Base-by-base conservation (phyloP, 64 coral and sea anemone species). In the Montipora sp. region DNA sequence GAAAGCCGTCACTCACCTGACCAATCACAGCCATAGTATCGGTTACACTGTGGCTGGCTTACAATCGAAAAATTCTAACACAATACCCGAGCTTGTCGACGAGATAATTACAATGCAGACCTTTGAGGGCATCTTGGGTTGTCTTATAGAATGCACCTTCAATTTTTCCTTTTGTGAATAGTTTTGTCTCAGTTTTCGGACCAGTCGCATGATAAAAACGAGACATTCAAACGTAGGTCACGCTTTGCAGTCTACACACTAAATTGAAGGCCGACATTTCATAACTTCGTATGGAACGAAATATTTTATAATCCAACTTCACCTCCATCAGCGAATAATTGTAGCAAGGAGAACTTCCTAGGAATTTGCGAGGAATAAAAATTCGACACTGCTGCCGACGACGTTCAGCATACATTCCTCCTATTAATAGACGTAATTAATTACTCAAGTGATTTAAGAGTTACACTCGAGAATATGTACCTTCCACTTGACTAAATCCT, bases 291-390 rank as follows among this genome's bases (percentile, higher is more conserved):
- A 60, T 70, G 1, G 45, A 48, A 0, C 24, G 16, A 50, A 70
- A 48, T 48, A 70, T 84, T 84, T 61, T 71, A 24, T 84, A 84
- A 84, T 70, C 81, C 67, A 48, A 84, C 81, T 84, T 84, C 61
- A 44, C 18, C 65, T 70, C 81, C 70, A 70, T 84, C 81, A 84
- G 47, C 81, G 81, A 70, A 84, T 84, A 84, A 84, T 84, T 84
- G 81, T 19, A 70, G 45, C 63, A 48, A 72, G 81, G 60, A 70
- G 63, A 45, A 71, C 61, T 84, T 10, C 21, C 4, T 48, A 84
- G 27, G 61, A 84, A 84, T 84, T 84, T 49, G 7, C 46, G 12
- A 16, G 16, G 81, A 84, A 70, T 84, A 14, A 84, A 47, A 84
- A 71, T 8, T 21, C 81, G 65, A 3, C 16, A 63, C 45, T 3